phyloP scores from a whole-genome alignment of 1,140 invertebrate species.

The Euglossa dilemma region DNA sequence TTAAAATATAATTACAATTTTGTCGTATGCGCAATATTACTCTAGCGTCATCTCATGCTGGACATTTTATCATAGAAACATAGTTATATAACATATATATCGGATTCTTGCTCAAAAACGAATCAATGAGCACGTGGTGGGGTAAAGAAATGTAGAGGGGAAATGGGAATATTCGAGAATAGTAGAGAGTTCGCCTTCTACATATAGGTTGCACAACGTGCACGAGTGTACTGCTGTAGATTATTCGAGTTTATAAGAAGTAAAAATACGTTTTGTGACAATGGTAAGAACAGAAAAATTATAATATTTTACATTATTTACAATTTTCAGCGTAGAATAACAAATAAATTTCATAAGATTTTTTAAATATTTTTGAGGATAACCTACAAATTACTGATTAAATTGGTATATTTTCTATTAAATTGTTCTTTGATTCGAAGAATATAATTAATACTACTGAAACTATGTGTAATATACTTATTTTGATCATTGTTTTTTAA shows the following conservation, averaged over 20 bases:
- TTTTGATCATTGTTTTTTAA: neutral
- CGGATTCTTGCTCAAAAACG: neutral
- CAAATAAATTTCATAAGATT: neutral
- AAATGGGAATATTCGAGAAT: constrained; percentile 73
- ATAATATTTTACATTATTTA: neutral
- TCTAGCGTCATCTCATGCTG: neutral
- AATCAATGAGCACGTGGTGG: constrained; percentile 52
- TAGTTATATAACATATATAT: constrained; percentile 34
- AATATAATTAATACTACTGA: neutral
- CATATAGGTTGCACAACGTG: constrained; percentile 74
- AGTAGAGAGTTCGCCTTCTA: neutral
- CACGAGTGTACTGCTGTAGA: constrained; percentile 48
- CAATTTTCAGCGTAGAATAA: neutral
- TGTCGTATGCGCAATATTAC: neutral
- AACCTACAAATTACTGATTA: neutral
- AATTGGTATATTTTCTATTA: neutral
- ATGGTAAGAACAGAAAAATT: constrained; percentile 54
- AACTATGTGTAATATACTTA: neutral
- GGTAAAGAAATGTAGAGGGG: constrained; percentile 1
- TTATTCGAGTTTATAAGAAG: neutral
- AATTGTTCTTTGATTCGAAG: too few relatives aligned
- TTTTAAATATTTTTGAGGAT: neutral
- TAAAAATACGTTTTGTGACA: neutral
- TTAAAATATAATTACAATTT: neutral
- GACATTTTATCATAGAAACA: neutral